Evolutionary conservation across 2,888 invertebrate genomes (phyloP).

Genomic region (Selenia dentaria): DNA sequence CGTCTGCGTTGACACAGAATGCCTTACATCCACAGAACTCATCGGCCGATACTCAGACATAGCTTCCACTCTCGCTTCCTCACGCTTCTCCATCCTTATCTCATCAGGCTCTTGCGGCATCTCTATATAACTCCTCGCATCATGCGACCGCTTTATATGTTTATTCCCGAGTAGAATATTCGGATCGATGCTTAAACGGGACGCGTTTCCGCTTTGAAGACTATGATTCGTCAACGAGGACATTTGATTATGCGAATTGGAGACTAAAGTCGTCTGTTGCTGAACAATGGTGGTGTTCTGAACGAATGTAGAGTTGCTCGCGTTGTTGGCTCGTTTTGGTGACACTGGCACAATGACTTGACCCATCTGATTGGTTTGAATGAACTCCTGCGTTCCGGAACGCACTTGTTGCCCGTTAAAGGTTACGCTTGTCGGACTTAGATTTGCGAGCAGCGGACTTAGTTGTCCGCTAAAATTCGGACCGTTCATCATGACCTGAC

Average conservation of each 20-base stretch:
- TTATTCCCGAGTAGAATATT: slow-evolving; percentile 78
- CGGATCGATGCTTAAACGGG: slow-evolving; percentile 85
- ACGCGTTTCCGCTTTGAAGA: slow-evolving; percentile 51
- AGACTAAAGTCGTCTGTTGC: slow-evolving; percentile 91
- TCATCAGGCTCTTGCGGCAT: slow-evolving; percentile 3
- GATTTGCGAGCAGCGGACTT: slow-evolving; percentile 90
- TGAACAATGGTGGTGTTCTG: slow-evolving; percentile 94
- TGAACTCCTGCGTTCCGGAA: slow-evolving; percentile 87
- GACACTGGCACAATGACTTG: slow-evolving; percentile 90
- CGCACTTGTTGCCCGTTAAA: slow-evolving; percentile 84
- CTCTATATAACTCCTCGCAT: neutral
- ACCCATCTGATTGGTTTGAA: slow-evolving; percentile 88
- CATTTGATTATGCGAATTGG: slow-evolving; percentile 84
- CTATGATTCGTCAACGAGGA: slow-evolving; percentile 28
- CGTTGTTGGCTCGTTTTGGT: slow-evolving; percentile 79
- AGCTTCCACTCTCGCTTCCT: slow-evolving; percentile 50
- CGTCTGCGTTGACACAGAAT: slow-evolving; percentile 91
- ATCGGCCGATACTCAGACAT: too few species aligned
- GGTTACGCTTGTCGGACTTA: slow-evolving; percentile 88
- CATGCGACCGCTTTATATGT: slow-evolving; percentile 22
- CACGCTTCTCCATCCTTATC: slow-evolving; percentile 39
- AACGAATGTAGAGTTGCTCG: slow-evolving; percentile 89
- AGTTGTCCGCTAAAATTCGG: slow-evolving; percentile 90
- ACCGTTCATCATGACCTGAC: slow-evolving; percentile 91
- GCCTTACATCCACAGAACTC: slow-evolving; percentile 63